These are phyloP conservation scores for Tenthredo mesomela DNA, from an alignment of 2,888 invertebrate species.

Conservation along the genomic window DNA sequence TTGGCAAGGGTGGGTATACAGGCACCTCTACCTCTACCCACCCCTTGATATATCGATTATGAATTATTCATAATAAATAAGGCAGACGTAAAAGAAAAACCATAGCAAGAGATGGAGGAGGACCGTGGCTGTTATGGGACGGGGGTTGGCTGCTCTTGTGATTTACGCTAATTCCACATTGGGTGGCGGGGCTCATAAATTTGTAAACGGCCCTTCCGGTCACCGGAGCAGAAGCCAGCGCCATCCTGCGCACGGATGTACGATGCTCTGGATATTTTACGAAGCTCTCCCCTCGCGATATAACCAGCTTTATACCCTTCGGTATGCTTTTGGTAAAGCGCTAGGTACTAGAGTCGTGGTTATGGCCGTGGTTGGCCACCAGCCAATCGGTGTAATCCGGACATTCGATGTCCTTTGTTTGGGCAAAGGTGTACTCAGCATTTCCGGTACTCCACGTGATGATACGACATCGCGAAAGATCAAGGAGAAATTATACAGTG, in stretches of 20 bases:
- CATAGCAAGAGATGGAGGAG: conserved; percentile 19
- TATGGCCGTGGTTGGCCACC: conserved; percentile 27
- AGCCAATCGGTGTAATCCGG: conserved; percentile 43
- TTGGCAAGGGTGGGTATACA: neutral
- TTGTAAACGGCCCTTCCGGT: conserved; percentile 69
- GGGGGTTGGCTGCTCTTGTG: conserved; percentile 58
- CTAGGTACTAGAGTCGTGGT: conserved; percentile 29
- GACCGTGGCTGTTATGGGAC: neutral
- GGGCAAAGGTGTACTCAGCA: neutral
- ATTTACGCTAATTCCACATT: conserved; percentile 71
- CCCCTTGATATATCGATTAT: conserved; percentile 62
- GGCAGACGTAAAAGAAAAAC: conserved; percentile 50
- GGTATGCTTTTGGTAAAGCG: neutral
- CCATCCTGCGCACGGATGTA: conserved; percentile 59
- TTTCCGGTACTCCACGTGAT: conserved; percentile 11
- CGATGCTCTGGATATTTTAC: conserved; percentile 55
- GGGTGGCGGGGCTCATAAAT: conserved; percentile 69
- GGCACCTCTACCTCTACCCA: conserved; percentile 4
- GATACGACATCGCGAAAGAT: neutral
- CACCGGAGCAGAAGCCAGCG: conserved; percentile 61
- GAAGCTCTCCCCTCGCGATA: conserved; percentile 43
- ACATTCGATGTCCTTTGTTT: conserved; percentile 41
- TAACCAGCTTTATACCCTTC: neutral
- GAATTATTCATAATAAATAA: conserved; percentile 66
- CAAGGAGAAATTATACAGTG: neutral